Base-by-base conservation (phyloP, 2,888 invertebrate genomes). In the Pachycephus smyrnensis region DNA sequence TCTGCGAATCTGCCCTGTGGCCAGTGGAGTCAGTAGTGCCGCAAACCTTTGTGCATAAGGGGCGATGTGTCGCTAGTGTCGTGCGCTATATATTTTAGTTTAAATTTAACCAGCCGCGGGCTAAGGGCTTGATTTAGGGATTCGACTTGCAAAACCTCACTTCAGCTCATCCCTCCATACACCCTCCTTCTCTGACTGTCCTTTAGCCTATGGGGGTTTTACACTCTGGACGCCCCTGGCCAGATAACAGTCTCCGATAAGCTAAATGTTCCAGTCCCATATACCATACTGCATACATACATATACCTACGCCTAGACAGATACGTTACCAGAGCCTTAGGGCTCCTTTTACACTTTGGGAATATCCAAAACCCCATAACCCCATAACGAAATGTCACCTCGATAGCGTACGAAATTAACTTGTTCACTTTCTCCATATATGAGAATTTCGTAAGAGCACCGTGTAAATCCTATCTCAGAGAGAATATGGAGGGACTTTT, bases 41-140 rank as follows among this genome's bases (percentile, higher is more conserved):
- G 30, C 71, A 71, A 31, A 12, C 31, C 71, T 31, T 71, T 12
- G 33, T 71, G 31, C 9, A 32, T 71, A 31, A 3, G 4, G 33
- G 71, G 12, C 12, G 31, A 71, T 31, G 12, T 30, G 71, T 31
- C 71, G 71, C 71, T 31, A 31, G 71, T 1, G 75, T 76, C 77
- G 77, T 76, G 77, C 80, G 81, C 84, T 88, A 88, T 89, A 89
- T 87, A 84, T 85, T 86, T 85, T 83, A 84, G 87, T 87, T 88
- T 86, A 90, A 90, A 90, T 89, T 90, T 87, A 84, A 86, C 86
- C 84, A 81, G 87, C 89, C 89, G 88, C 86, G 82, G 86, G 84
- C 86, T 84, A 84, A 86, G 83, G 86, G 23, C 83, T 88, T 90
- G 90, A 91, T 91, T 91, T 90, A 90, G 88, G 86, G 85, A 84